Percentiles rank a stretch among this genome's conserved stretches.
Evolutionary conservation across 2,888 invertebrate species (phyloP).

Genomic region (Drosophila rellima): DNA sequence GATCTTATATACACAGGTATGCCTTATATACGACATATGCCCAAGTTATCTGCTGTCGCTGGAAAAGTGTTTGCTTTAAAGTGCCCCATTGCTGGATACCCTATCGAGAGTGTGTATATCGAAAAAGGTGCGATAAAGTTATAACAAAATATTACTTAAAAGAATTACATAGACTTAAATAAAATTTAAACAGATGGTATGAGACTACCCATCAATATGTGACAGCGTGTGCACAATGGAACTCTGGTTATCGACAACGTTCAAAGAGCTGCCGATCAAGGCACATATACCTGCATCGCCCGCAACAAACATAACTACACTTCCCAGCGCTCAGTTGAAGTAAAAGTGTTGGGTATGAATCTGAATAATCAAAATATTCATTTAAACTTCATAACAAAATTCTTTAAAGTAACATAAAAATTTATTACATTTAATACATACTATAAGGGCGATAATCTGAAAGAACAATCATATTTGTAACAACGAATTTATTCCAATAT

Average conservation of each 20-base stretch:
- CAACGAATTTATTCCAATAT: neutral
- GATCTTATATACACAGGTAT: slow-evolving; percentile 87
- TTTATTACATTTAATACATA: neutral
- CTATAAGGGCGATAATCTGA: neutral
- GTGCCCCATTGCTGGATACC: slow-evolving; percentile 96
- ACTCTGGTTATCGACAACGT: slow-evolving; percentile 94
- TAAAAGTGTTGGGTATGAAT: slow-evolving; percentile 89
- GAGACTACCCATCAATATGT: slow-evolving; percentile 92
- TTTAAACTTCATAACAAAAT: neutral
- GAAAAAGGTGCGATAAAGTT: slow-evolving; percentile 89
- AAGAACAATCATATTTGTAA: neutral
- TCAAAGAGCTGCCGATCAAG: slow-evolving; percentile 93
- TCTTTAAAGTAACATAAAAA: neutral
- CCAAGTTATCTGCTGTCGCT: slow-evolving; percentile 93
- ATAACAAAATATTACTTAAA: neutral
- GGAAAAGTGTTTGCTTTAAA: slow-evolving; percentile 93
- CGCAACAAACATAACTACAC: slow-evolving; percentile 93
- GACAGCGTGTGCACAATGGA: slow-evolving; percentile 94
- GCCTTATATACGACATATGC: slow-evolving; percentile 94
- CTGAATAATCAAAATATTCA: neutral
- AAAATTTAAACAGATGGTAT: slow-evolving; percentile 88
- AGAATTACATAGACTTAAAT: neutral
- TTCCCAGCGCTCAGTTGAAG: slow-evolving; percentile 90
- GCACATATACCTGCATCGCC: slow-evolving; percentile 96
- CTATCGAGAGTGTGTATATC: slow-evolving; percentile 94